phyloP scores from a whole-genome alignment of 2,888 invertebrate species.

The Acleris cristana region DNA sequence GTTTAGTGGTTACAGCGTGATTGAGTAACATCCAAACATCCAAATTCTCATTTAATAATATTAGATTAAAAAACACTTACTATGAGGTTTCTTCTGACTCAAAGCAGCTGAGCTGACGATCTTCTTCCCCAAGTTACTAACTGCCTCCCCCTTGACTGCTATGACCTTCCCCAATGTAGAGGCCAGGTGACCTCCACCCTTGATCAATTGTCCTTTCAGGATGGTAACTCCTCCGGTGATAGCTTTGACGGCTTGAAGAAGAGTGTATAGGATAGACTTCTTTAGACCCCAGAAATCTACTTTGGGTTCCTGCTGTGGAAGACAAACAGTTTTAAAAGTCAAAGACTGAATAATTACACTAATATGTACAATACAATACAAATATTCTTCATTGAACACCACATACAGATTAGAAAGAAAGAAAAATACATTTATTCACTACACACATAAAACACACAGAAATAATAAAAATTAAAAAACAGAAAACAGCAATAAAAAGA shows the following conservation, averaged over 20 bases:
- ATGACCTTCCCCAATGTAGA: slow-evolving; percentile 83
- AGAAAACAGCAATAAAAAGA: too few species aligned
- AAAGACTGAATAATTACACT: not conserved
- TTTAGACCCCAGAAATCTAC: slow-evolving; percentile 91
- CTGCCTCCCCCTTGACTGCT: slow-evolving; percentile 90
- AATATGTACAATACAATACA: too few species aligned
- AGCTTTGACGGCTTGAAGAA: slow-evolving; percentile 94
- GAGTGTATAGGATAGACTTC: slow-evolving; percentile 91
- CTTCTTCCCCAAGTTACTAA: slow-evolving; percentile 90
- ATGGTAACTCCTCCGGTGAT: slow-evolving; percentile 94
- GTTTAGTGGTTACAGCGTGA: too few species aligned
- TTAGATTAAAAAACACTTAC: slow-evolving; percentile 17
- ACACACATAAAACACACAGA: too few species aligned
- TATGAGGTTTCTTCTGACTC: slow-evolving; percentile 74
- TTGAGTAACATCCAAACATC: too few species aligned
- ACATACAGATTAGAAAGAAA: too few species aligned
- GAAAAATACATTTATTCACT: too few species aligned
- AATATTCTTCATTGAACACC: too few species aligned
- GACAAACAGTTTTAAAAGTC: not conserved
- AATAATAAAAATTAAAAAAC: too few species aligned
- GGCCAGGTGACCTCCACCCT: slow-evolving; percentile 88
- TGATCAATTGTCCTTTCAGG: slow-evolving; percentile 93
- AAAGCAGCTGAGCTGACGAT: slow-evolving; percentile 90
- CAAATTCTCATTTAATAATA: too few species aligned
- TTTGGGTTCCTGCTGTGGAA: slow-evolving; percentile 61